Evolutionary conservation across 1,140 invertebrate species (phyloP), one percentile per base, ranked within the genome.

Genomic region (Pseudomyrmex flavicornis): DNA sequence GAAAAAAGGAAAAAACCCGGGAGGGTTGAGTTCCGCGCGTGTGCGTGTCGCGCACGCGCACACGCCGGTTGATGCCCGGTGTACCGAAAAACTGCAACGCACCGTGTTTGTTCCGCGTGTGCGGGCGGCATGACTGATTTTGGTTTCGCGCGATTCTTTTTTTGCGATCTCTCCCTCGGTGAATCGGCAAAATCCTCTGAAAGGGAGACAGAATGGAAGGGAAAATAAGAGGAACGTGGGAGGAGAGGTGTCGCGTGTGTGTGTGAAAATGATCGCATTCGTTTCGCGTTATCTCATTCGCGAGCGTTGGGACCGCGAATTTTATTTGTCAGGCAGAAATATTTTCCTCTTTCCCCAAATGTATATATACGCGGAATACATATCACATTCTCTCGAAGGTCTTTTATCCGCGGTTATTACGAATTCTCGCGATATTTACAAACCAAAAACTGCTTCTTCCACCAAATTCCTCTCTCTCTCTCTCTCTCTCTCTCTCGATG

Each of bases 251-350:
- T 79, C 75, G 84, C 85, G 83, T 84, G 83, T 80, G 84, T 80
- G 84, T 80, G 84, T 80, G 84, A 69, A 54, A 79, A 69, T 70
- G 26, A 69, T 70, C 76, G 76, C 52, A 15, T 61, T 80, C 66
- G 85, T 75, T 87, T 74, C 79, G 62, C 77, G 83, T 80, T 82
- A 77, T 83, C 82, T 77, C 73, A 82, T 76, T 70, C 79, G 86
- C 46, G 82, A 90, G 87, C 90, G 84, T 89, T 72, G 66, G 35
- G 66, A 80, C 76, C 66, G 61, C 76, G 66, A 80, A 80, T 80
- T 80, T 80, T 66, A 80, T 80, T 80, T 80, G 76, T 80, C 76
- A 70, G 65, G n/a, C 22, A 52, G 54, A 80, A 72, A 80, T 70
- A 72, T 80, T 59, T 56, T 59, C 56, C 76, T 69, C 59, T 50